Conservation (phyloP, 2,797 vertebrate species). For the Sebastes nivosus region DNA sequence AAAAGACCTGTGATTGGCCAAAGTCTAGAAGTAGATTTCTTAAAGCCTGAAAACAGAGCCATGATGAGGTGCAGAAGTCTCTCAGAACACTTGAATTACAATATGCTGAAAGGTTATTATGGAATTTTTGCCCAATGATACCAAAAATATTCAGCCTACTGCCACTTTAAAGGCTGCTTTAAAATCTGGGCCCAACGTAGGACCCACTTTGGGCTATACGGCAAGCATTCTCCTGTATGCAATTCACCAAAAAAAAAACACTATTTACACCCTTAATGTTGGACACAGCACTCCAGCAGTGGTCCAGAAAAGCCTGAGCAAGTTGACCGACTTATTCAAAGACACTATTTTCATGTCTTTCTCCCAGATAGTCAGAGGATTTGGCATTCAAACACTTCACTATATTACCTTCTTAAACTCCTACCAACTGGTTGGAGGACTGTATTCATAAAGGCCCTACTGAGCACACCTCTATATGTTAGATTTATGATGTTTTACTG, state of each 20-base stretch:
- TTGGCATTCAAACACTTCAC: not conserved
- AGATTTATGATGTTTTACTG: not conserved
- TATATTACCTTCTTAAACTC: too few species aligned
- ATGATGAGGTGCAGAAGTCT: too few species aligned
- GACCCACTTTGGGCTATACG: not conserved
- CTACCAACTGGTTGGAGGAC: too few species aligned
- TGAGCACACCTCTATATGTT: rapidly evolving
- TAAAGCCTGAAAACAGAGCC: too few species aligned
- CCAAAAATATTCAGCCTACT: too few species aligned
- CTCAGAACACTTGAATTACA: too few species aligned
- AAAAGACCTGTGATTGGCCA: too few species aligned
- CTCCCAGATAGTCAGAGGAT: not conserved
- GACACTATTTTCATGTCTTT: not conserved
- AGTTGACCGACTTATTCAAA: not conserved
- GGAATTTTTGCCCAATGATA: too few species aligned
- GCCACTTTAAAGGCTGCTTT: not conserved
- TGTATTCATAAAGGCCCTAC: too few species aligned
- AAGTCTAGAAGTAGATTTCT: too few species aligned
- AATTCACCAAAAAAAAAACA: not conserved
- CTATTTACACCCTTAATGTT: not conserved
- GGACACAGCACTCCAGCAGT: not conserved
- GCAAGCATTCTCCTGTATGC: not conserved
- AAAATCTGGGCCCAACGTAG: not conserved
- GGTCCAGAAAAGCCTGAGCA: not conserved
- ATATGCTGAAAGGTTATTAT: too few species aligned